These are phyloP conservation scores for Chrysochloris asiatica DNA, from an alignment of 2,113 vertebrate genomes.

Conservation along the genomic window DNA sequence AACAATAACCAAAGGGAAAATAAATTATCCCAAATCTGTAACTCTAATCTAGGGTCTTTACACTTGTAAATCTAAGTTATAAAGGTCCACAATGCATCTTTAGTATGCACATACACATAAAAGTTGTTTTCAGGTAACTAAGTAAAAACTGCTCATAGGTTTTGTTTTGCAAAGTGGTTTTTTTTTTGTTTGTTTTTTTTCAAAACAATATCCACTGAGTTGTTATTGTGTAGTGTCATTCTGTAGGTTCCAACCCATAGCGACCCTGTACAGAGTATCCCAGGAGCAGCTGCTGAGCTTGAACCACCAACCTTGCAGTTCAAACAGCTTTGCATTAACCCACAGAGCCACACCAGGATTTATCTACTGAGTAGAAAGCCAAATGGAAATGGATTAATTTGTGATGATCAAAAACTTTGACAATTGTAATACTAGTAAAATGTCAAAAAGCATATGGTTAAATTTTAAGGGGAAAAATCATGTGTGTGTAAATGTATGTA, in stretches of 20 bases:
- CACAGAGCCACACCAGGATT: too few relatives aligned
- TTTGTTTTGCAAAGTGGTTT: too few relatives aligned
- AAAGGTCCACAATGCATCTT: neutral
- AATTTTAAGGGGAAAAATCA: neutral
- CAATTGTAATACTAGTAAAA: neutral
- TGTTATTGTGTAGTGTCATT: too few relatives aligned
- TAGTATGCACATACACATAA: neutral
- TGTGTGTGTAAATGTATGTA: neutral
- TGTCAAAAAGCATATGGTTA: neutral
- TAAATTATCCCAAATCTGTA: neutral
- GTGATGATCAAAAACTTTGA: neutral
- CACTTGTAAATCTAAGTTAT: neutral
- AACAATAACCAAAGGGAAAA: neutral
- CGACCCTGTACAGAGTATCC: too few relatives aligned
- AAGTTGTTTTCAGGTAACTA: neutral
- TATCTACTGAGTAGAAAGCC: neutral
- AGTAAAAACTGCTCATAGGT: too few relatives aligned
- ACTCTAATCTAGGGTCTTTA: slow-evolving; percentile 11
- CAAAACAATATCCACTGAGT: neutral
- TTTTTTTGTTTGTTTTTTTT: too few relatives aligned
- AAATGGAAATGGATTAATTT: neutral
- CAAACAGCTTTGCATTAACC: too few relatives aligned
- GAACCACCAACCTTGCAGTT: too few relatives aligned
- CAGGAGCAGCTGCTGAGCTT: too few relatives aligned
- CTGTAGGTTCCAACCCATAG: too few relatives aligned